Conservation (phyloP, 1,140 invertebrate genomes). For the Drosophila littoralis region DNA sequence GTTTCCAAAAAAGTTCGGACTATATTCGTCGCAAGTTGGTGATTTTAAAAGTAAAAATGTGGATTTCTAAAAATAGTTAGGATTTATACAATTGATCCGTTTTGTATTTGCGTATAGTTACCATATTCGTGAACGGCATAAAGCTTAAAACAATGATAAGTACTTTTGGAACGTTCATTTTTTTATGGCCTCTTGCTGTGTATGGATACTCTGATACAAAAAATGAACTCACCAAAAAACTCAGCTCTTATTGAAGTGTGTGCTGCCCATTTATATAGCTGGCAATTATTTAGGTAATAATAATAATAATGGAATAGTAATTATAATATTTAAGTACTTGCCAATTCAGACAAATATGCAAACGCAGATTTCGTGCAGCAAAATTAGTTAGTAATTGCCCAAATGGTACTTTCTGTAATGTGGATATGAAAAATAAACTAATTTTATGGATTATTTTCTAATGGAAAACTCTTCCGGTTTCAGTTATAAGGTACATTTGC, state of each 20-base stretch:
- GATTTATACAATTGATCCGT: not conserved
- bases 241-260: too few species aligned
- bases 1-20: slow-evolving; percentile 41
- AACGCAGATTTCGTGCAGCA: not conserved
- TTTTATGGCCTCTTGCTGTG: not conserved
- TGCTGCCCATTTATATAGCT: not conserved
- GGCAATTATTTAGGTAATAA: not conserved
- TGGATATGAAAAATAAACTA: too few species aligned
- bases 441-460: too few species aligned
- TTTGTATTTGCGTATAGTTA: not conserved
- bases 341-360: not conserved
- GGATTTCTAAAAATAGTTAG: not conserved
- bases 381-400: not conserved
- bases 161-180: not conserved
- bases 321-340: not conserved
- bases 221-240: not conserved
- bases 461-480: too few species aligned
- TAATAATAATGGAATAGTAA: not conserved
- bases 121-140: not conserved
- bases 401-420: too few species aligned
- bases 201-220: not conserved
- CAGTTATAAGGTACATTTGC: too few species aligned
- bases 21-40: slow-evolving; percentile 25
- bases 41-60: slow-evolving; percentile 1
- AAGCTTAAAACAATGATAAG: not conserved